These are phyloP conservation scores for Cuculus canorus DNA, from an alignment of 2,797 vertebrate species.

Conservation along the genomic window DNA sequence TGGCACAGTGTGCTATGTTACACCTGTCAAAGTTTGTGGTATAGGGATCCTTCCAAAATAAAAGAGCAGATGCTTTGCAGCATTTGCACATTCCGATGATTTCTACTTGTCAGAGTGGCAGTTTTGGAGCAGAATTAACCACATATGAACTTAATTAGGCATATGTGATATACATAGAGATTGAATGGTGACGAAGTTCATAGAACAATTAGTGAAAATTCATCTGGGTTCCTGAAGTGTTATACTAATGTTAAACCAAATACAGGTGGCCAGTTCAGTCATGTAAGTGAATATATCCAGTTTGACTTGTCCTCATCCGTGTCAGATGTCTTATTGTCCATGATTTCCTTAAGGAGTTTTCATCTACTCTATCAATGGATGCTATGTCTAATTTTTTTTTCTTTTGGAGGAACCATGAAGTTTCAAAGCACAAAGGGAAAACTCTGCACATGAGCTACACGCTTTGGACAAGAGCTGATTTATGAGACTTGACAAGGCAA, in stretches of 20 bases:
- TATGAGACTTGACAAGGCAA: slow-evolving; percentile 60
- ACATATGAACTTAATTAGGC: accelerated
- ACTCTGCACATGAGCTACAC: background rate
- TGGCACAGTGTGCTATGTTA: background rate
- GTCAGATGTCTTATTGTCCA: background rate
- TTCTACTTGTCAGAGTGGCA: background rate
- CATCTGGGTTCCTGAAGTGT: background rate
- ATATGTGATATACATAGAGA: background rate
- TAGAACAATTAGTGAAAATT: background rate
- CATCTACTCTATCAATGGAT: background rate
- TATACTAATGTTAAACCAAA: background rate
- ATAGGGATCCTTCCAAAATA: background rate
- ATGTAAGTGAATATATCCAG: background rate
- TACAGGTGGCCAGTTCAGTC: background rate
- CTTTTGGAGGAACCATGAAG: background rate
- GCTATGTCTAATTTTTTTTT: background rate
- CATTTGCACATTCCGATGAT: background rate
- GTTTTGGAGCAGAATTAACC: background rate
- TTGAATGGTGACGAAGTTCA: background rate
- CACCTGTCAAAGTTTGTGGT: background rate
- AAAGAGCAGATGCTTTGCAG: background rate
- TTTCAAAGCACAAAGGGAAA: background rate
- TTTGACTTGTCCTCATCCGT: background rate
- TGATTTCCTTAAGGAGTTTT: background rate
- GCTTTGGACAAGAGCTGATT: slow-evolving; percentile 16